A percentile compares a stretch with the other conserved stretches of the same genome.
Conservation (phyloP, 2,113 vertebrate genomes). For the Rafetus swinhoei region DNA sequence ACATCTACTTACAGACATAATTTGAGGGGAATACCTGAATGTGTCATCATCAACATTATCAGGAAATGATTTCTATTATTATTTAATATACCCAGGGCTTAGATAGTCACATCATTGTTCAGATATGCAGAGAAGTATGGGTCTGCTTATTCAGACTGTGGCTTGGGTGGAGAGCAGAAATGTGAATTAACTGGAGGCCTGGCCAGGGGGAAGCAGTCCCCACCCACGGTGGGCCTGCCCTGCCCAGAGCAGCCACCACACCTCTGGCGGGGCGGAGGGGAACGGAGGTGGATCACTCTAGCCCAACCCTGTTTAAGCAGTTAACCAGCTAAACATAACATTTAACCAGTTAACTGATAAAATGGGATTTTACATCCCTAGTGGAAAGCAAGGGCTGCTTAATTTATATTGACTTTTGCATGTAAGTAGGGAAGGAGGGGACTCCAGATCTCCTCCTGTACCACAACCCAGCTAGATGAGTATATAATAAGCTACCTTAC, state of each 20-base stretch:
- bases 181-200: no score
- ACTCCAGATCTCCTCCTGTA: neutral
- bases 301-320: no score
- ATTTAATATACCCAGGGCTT: neutral
- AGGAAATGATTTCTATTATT: neutral
- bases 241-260: no score
- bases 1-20: neutral
- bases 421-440: neutral
- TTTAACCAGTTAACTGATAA: no score
- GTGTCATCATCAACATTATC: neutral
- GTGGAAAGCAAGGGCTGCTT: rapidly evolving
- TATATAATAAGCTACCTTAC: neutral
- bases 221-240: no score
- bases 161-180: neutral
- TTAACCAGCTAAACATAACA: no score
- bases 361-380: no score
- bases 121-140: neutral
- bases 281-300: no score
- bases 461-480: neutral
- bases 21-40: neutral
- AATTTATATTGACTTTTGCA: neutral
- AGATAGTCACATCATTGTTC: neutral
- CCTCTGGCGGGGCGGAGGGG: no score
- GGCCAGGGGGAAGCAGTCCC: no score
- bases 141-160: neutral